Evolutionary conservation across 92 coral and sea anemone species (phyloP).

Genomic region (Epizoanthus fatuus): DNA sequence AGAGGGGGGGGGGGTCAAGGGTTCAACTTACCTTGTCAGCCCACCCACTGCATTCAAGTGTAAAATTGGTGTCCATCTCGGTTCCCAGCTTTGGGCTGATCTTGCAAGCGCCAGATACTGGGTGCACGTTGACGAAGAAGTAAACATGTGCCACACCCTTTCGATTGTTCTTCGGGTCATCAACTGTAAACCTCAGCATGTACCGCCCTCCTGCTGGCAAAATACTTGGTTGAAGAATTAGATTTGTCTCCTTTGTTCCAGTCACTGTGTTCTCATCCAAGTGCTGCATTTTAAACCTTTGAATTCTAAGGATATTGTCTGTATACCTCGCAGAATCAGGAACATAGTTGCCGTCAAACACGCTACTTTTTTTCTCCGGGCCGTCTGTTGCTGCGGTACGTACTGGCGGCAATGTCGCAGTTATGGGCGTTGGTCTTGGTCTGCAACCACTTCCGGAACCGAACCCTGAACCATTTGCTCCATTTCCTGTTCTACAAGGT

Average conservation of each 20-base stretch:
- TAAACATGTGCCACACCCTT: constrained; percentile 64
- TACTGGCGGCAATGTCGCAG: no score
- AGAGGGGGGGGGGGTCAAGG: neutral
- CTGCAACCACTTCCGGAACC: constrained; percentile 26
- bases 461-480: no score
- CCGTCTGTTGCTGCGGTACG: neutral
- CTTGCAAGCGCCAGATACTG: constrained; percentile 49
- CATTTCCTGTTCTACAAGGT: neutral
- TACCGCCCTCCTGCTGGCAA: neutral
- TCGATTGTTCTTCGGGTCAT: constrained; percentile 10
- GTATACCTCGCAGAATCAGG: neutral
- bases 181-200: constrained; percentile 37
- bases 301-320: neutral
- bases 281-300: neutral
- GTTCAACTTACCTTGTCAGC: constrained; percentile 43
- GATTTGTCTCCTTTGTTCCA: neutral
- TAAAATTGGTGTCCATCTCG: constrained; percentile 70
- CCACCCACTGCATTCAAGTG: constrained; percentile 57
- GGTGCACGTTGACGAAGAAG: constrained; percentile 61
- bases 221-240: constrained; percentile 12
- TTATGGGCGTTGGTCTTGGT: neutral
- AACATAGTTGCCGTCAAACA: neutral
- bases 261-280: neutral
- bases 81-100: constrained; percentile 59
- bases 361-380: neutral